Percentiles rank a stretch among this genome's conserved stretches.
These are phyloP conservation scores for Pantherophis vulpinus DNA, from an alignment of 2,797 vertebrate genomes.

Conservation along the genomic window DNA sequence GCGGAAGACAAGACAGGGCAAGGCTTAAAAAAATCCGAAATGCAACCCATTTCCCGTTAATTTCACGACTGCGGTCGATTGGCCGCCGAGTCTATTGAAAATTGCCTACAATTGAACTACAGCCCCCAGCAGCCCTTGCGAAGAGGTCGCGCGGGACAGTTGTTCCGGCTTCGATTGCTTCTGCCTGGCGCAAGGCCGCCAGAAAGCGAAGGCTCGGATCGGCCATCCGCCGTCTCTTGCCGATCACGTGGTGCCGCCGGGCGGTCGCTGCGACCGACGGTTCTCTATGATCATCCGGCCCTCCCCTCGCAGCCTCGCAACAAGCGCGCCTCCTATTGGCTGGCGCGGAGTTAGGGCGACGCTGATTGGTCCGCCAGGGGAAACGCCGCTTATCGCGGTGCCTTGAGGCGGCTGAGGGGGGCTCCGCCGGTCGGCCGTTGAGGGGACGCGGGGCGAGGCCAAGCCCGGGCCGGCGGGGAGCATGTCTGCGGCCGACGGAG, in stretches of 20 bases:
- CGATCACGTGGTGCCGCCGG: constrained; percentile 27
- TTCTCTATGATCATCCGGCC: rapidly evolving
- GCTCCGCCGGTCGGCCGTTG: background rate
- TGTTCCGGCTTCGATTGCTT: background rate
- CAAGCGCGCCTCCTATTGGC: constrained; percentile 71
- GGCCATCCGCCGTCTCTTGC: constrained; percentile 17
- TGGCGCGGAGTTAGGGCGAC: background rate
- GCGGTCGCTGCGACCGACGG: background rate
- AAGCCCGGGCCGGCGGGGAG: constrained; percentile 54
- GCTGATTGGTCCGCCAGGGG: constrained; percentile 53
- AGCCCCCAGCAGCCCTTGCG: background rate
- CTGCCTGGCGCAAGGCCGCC: background rate
- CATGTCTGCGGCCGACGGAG: constrained; percentile 71
- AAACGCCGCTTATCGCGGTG: constrained; percentile 23
- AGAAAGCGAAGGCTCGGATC: rapidly evolving
- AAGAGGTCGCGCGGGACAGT: background rate
- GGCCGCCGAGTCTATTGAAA: background rate
- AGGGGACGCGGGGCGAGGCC: constrained; percentile 36
- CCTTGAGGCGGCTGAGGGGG: constrained; percentile 32
- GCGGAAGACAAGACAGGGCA: background rate
- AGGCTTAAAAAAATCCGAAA: background rate
- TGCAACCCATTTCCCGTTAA: background rate
- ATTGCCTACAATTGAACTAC: background rate
- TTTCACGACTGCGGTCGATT: background rate
- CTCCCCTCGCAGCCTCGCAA: constrained; percentile 50